Evolutionary conservation across 2,113 vertebrate species (phyloP), one percentile per base, ranked within the genome.

Genomic region (Takifugu flavidus): DNA sequence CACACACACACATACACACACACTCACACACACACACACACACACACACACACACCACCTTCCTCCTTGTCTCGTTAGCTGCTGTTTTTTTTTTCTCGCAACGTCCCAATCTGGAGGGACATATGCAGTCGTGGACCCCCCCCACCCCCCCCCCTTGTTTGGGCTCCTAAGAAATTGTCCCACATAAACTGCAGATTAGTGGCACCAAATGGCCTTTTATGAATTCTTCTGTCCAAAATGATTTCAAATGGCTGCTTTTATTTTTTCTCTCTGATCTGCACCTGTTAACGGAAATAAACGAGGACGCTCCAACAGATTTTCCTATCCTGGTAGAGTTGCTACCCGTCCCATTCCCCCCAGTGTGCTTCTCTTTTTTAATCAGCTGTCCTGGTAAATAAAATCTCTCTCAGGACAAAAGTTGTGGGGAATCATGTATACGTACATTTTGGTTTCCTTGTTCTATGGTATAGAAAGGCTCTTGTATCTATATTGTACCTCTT

Each of bases 201-300:
- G 20, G 62, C 62, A 82, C 72, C 84, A 89, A 88, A 89, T 87
- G 87, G 80, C 68, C 71, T 82, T 83, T 88, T 87, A 86, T 87
- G 84, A 85, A 87, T 82, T 85, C 84, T 84, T 86, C 86, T 84
- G 82, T 82, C 75, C 62, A 49, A 55, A 82, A 70, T 52, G 12
- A 78, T 72, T 84, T 72, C 46, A 55, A 83, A 82, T 51, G 59
- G 68, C 74, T 0, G 55, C 67, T 77, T 81, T 86, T 84, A 76
- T 78, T 77, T 67, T 56, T 78, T 79, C 70, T 63, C 59, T 69
- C 67, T 70, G 72, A 85, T 80, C 78, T 80, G 31, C 86, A 87
- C 84, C 81, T 87, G 86, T 75, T 84, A 29, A 72, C 70, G 62
- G 72, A 61, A 67, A 83, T 84, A 83, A 86, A 83, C 50, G 50